Evolutionary conservation across 2,888 invertebrate genomes (phyloP), one percentile per base, ranked within the genome.

Genomic region (Harpalus rubripes): DNA sequence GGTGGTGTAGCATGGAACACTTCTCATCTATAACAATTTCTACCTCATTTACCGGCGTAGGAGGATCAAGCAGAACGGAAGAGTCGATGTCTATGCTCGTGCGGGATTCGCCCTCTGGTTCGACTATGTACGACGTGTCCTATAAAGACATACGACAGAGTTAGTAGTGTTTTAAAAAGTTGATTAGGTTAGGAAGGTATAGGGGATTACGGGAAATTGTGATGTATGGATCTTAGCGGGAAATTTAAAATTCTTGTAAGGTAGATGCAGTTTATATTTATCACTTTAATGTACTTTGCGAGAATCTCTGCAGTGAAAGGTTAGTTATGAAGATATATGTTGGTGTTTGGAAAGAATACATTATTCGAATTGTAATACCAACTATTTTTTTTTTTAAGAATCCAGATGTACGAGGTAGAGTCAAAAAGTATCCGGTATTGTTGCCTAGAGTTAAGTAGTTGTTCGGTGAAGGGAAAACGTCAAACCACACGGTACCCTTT

Each of bases 31-130:
- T 94, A 85, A 95, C 95, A 12, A 95, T 93, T 90, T 95, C 94
- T 32, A 94, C 93, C 87, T 94, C 93, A 86, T 94, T 94, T 32
- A 93, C 93, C 32, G 93, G 92, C 63, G 93, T 92, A 0, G 93
- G 93, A 84, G 94, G 95, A 72, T 93, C 93, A 52, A 90, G 87
- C 10, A 91, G 86, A 52, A 91, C 88, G 16, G 90, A 88, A 3
- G 91, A 90, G 87, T 91, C 90, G 86, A 91, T 90, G 88, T 94
- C 93, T 61, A 93, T 91, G 59, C 93, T 94, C 4, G 93, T 93
- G 84, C 93, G 92, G 0, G 95, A 95, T 86, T 95, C 95, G 0
- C 93, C 93, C 88, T 95, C 95, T 0, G 93, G 92, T 88, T 95
- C 95, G 88, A 94, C 94, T 15, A 78, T 52, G 68, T 76, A 84